Evolutionary conservation across 2,797 vertebrate genomes (phyloP).

Genomic region (Muraenolepis orangiensis): DNA sequence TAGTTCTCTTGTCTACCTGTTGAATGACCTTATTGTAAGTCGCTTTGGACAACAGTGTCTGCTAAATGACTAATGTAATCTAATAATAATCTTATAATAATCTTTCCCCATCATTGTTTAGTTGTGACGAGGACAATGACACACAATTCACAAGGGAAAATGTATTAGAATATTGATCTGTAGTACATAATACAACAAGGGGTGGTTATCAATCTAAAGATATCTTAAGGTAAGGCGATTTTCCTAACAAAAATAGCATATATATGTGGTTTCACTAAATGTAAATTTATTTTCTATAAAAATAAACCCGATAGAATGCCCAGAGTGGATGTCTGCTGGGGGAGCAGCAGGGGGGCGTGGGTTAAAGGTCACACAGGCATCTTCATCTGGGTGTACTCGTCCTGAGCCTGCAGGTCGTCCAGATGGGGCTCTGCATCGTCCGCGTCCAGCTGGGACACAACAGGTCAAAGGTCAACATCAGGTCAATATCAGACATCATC

Average conservation of each 20-base stretch:
- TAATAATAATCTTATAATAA: too few species aligned
- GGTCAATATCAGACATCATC: background rate
- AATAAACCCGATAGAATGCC: background rate
- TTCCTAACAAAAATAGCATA: background rate
- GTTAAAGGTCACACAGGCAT: constrained; percentile 79
- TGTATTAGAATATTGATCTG: background rate
- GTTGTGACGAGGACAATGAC: background rate
- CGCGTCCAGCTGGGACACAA: constrained; percentile 80
- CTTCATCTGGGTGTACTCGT: constrained; percentile 87
- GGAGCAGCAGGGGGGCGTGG: background rate
- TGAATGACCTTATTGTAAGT: too few species aligned
- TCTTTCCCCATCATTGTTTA: background rate
- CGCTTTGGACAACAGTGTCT: too few species aligned
- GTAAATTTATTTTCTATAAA: background rate
- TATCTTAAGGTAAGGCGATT: background rate
- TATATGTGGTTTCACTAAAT: background rate
- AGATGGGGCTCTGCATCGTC: constrained; percentile 82
- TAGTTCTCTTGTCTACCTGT: too few species aligned
- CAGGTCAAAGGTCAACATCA: background rate
- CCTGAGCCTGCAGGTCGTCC: constrained; percentile 83
- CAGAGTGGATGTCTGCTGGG: background rate
- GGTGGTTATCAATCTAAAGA: background rate
- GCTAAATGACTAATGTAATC: too few species aligned
- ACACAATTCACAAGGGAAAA: background rate
- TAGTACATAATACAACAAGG: background rate